Percentiles rank a stretch among this genome's conserved stretches.
Conservation (phyloP, 2,797 vertebrate genomes). For the Paedocypris micromegethes region DNA sequence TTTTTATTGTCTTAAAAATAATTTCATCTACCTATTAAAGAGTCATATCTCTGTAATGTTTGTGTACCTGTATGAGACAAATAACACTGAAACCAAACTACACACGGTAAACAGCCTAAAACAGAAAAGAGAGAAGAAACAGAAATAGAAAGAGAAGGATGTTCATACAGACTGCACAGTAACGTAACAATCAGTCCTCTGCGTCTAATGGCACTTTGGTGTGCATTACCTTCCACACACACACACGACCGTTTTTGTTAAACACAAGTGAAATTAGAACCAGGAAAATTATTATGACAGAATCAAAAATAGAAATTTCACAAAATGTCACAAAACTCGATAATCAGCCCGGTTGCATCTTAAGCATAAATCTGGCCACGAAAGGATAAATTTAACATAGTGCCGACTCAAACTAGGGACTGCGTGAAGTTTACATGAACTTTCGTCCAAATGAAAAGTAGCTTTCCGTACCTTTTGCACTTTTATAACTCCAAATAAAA, state of each 20-base stretch:
- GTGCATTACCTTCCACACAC: slow-evolving; percentile 58
- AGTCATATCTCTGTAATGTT: slow-evolving; percentile 63
- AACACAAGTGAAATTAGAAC: slow-evolving; percentile 12
- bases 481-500: slow-evolving; percentile 6
- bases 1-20: slow-evolving; percentile 71
- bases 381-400: background rate
- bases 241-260: slow-evolving; percentile 16
- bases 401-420: background rate
- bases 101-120: slow-evolving; percentile 61
- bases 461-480: background rate
- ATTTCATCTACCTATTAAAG: slow-evolving; percentile 70
- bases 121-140: slow-evolving; percentile 52
- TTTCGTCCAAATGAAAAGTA: too few relatives aligned
- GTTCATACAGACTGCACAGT: slow-evolving; percentile 57
- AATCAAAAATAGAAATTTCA: too few relatives aligned
- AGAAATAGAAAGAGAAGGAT: slow-evolving; percentile 49
- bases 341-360: too few relatives aligned
- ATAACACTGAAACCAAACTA: slow-evolving; percentile 64
- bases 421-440: too few relatives aligned
- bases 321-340: too few relatives aligned
- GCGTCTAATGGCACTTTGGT: slow-evolving; percentile 67
- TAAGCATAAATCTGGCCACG: too few relatives aligned
- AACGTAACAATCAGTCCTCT: slow-evolving; percentile 57
- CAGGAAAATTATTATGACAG: too few relatives aligned
- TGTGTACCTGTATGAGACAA: slow-evolving; percentile 66